Conservation (phyloP, 1,140 invertebrate species). For the Dufourea novaeangliae region DNA sequence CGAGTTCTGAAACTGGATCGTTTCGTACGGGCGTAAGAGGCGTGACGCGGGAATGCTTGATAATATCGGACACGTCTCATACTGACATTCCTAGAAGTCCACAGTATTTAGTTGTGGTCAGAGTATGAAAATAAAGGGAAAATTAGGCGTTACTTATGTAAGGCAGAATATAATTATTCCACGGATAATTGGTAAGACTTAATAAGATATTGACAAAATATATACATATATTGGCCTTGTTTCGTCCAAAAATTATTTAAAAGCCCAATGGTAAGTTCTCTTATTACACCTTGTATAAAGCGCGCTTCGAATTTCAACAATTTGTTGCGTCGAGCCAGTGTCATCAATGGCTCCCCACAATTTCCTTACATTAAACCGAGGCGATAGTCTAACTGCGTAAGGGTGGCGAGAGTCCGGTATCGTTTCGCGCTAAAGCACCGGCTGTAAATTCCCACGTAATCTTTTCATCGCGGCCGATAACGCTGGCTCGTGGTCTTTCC, state of each 20-base stretch:
- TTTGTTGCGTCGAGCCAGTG: not conserved
- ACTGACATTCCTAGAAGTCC: no score
- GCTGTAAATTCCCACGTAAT: constrained; percentile 41
- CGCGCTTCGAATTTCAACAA: no score
- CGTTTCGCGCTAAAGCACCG: not conserved
- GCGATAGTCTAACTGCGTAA: constrained; percentile 22
- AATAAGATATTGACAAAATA: no score
- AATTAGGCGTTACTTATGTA: no score
- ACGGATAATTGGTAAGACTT: no score
- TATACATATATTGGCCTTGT: no score
- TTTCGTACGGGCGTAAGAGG: not conserved
- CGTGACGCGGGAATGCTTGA: not conserved
- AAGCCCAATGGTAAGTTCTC: no score
- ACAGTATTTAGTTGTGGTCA: no score
- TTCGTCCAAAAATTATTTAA: no score
- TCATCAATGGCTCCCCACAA: not conserved
- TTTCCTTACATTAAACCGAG: not conserved
- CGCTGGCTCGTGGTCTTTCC: constrained; percentile 11
- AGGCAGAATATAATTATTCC: no score
- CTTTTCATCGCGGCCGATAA: constrained; percentile 40
- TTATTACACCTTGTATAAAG: no score
- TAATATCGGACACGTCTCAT: not conserved
- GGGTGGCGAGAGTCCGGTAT: not conserved
- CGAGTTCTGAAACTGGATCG: not conserved
- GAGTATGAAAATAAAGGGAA: no score